phyloP scores from a whole-genome alignment of 2,888 invertebrate species.

The Limenitis camilla region DNA sequence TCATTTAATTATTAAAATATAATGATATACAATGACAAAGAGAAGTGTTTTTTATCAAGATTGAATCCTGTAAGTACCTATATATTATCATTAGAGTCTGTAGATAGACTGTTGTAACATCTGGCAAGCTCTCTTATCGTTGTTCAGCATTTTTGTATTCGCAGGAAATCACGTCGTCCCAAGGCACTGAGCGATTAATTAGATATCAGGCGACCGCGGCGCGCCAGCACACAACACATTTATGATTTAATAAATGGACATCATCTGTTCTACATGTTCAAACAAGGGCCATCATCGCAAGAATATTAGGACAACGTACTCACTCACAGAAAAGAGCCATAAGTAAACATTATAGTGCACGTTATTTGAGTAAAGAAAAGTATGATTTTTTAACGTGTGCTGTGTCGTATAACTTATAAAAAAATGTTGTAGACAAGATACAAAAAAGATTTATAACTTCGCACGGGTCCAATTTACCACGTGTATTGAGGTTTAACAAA shows the following conservation, averaged over 20 bases:
- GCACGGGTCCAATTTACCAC: too few species aligned
- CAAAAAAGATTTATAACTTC: too few species aligned
- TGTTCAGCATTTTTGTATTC: slow-evolving; percentile 59
- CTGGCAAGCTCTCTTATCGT: slow-evolving; percentile 38
- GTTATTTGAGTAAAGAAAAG: too few species aligned
- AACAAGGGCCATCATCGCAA: slow-evolving; percentile 1
- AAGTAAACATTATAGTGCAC: too few species aligned
- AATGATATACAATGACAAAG: not conserved
- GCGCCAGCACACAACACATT: slow-evolving; percentile 25
- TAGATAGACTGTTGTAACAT: slow-evolving; percentile 27
- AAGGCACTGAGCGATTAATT: slow-evolving; percentile 66
- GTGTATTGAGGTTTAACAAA: too few species aligned
- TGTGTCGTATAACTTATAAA: too few species aligned
- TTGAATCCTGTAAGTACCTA: too few species aligned
- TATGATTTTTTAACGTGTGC: too few species aligned
- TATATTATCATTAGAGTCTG: too few species aligned
- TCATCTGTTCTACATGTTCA: not conserved
- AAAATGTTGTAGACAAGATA: too few species aligned
- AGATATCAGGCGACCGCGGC: slow-evolving; percentile 38
- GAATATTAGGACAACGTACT: not conserved
- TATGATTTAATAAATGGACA: slow-evolving; percentile 18
- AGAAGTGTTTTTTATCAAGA: not conserved
- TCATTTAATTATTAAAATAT: too few species aligned
- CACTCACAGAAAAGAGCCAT: not conserved
- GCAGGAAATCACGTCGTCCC: slow-evolving; percentile 52